Evolutionary conservation across 2,113 vertebrate genomes (phyloP), one percentile per base, ranked within the genome.

Genomic region (Xiphophorus couchianus): DNA sequence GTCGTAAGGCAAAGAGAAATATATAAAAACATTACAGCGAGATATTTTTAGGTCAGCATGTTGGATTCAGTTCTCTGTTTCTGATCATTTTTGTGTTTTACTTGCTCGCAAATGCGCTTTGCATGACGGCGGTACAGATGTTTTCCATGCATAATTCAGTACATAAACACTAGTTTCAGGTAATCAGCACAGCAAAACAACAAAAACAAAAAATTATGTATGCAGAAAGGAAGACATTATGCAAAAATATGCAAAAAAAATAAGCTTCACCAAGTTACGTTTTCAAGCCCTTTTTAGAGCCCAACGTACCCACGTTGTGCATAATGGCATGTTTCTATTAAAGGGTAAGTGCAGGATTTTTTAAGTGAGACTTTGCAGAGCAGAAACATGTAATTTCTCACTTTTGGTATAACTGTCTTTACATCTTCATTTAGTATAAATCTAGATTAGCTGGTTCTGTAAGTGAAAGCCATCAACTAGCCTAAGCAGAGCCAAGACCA

Each of bases 311-410:
- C 66, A 69, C 37, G 33, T 61, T 30, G 61, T 66, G 54, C 65
- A 62, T 86, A 79, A 86, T 70, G 67, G 64, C 44, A 33, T 29
- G 39, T 54, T 78, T 75, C 58, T 66, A 81, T 76, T 80, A 60
- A 85, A 71, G 7, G 22, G 22, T 54, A 54, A 54, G 51, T 54
- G 22, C 51, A n/a, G 51, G 8, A 54, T 25, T n/a, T 25, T 54
- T 25, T 10, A 54, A 54, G 51, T 25, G 22, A 54, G 51, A n/a
- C 8, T 54, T 9, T 54, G 51, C 15, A 67, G 25, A 61, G 70
- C 54, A 66, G 73, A 78, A 66, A 58, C 44, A 73, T 35, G 86
- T 87, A 25, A 54, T 25, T 25, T 54, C 17, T 9, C 6, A 3
- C 22, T 3, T 54, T 25, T 25, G n/a, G 51, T n/a, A n/a, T 15